These are phyloP conservation scores for Hartigia nigra DNA, from an alignment of 2,888 invertebrate species.

Conservation along the genomic window DNA sequence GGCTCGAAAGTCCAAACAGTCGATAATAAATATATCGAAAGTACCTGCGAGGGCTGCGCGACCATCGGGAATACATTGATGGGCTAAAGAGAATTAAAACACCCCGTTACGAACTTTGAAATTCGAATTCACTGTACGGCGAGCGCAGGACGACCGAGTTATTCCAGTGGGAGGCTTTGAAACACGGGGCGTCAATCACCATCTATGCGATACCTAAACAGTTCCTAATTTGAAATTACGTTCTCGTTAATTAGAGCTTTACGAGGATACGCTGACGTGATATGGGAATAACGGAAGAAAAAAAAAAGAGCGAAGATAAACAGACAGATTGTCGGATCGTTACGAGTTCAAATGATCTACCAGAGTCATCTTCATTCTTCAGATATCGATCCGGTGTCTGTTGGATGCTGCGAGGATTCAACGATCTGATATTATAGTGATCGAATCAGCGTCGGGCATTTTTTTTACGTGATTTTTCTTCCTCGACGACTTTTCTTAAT, in stretches of 20 bases:
- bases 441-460: neutral
- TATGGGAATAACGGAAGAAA: neutral
- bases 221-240: neutral
- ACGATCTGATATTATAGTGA: neutral
- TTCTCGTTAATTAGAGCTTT: neutral
- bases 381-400: neutral
- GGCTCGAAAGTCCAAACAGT: constrained; percentile 23
- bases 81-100: neutral
- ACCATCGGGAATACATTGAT: neutral
- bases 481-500: neutral
- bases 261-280: neutral
- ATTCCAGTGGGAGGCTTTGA: neutral
- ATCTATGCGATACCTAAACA: neutral
- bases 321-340: neutral
- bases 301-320: neutral
- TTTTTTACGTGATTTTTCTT: neutral
- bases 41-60: neutral
- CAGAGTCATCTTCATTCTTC: neutral
- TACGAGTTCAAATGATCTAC: neutral
- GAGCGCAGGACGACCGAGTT: neutral
- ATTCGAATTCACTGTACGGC: neutral
- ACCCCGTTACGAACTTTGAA: neutral
- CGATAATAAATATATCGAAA: constrained; percentile 25
- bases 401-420: neutral
- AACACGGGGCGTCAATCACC: neutral